Evolutionary conservation across 2,797 vertebrate genomes (phyloP).

Genomic region (Zenarchopterus dispar): DNA sequence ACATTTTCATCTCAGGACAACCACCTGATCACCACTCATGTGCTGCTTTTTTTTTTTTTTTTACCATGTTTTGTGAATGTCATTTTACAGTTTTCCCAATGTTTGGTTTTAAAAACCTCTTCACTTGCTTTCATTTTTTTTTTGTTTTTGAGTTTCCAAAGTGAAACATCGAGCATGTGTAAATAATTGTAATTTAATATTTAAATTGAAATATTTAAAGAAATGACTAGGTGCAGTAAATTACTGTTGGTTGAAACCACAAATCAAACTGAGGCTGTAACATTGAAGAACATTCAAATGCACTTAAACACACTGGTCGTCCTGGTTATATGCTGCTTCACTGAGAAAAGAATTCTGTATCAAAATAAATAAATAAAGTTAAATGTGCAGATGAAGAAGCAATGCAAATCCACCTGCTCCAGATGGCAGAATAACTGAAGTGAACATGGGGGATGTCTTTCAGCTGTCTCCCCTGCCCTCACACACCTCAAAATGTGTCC

Average conservation of each 20-base stretch:
- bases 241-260: constrained; percentile 1
- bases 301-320: constrained; percentile 55
- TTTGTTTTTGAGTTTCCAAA: constrained; percentile 42
- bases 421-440: too few relatives aligned
- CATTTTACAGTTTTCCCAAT: constrained; percentile 44
- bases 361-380: not conserved
- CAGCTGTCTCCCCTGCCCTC: constrained; percentile 1
- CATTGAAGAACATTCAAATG: constrained; percentile 52
- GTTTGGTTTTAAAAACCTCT: constrained; percentile 32
- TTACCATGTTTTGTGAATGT: constrained; percentile 50
- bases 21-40: constrained; percentile 37
- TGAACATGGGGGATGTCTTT: not conserved
- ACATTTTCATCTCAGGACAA: constrained; percentile 68
- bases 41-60: constrained; percentile 39
- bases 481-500: not conserved
- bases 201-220: constrained; percentile 10
- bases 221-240: constrained; percentile 34
- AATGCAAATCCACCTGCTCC: too few relatives aligned
- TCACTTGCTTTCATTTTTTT: not conserved
- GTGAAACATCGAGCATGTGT: constrained; percentile 40
- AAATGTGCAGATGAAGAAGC: too few relatives aligned
- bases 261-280: constrained; percentile 14
- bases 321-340: constrained; percentile 54
- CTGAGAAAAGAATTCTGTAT: constrained; percentile 40
- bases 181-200: constrained; percentile 36